A percentile compares a stretch with the other conserved stretches of the same genome.
phyloP scores from a whole-genome alignment of 2,113 vertebrate genomes.

The Pantherophis guttatus region DNA sequence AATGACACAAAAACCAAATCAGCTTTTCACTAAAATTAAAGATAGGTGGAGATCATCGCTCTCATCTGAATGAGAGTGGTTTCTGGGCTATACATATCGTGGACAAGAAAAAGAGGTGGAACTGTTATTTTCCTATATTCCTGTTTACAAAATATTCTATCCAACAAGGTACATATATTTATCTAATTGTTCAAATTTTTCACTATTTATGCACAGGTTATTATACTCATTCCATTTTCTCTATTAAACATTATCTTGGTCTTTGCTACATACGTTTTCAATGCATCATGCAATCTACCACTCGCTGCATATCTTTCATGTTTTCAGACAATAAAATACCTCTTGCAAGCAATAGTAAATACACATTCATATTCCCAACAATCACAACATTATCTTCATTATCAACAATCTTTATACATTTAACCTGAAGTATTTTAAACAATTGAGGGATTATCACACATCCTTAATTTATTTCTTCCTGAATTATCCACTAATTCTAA shows the following conservation, averaged over 20 bases:
- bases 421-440: not conserved
- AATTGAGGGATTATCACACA: not conserved
- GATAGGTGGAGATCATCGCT: not conserved
- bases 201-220: not conserved
- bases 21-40: not conserved
- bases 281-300: not conserved
- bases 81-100: not conserved
- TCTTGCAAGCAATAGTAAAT: not conserved
- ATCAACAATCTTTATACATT: not conserved
- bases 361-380: not conserved
- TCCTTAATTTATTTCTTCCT: not conserved
- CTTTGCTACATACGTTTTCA: not conserved
- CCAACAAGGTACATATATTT: not conserved
- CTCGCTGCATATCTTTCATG: not conserved
- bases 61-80: not conserved
- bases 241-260: not conserved
- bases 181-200: not conserved
- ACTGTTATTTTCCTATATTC: not conserved
- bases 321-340: not conserved
- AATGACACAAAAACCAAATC: not conserved
- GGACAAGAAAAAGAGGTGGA: not conserved
- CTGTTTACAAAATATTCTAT: not conserved
- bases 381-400: not conserved
- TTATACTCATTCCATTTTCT: not conserved
- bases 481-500: not conserved